Percentiles rank a stretch among this genome's conserved stretches.
Conservation (phyloP, 2,888 invertebrate genomes). For the Calliphora vomitoria region DNA sequence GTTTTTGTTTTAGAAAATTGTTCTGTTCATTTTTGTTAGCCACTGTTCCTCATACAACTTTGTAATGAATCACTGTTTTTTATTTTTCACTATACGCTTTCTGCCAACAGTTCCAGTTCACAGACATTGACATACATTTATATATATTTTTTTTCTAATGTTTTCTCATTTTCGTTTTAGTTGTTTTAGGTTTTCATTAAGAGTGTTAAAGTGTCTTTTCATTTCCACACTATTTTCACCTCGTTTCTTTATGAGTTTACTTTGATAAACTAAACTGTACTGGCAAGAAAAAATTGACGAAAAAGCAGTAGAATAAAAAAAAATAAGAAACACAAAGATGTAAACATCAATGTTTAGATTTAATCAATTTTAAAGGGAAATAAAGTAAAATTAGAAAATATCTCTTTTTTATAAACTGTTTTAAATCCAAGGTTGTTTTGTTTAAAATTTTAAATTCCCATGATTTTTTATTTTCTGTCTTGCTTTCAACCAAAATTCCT, state of each 20-base stretch:
- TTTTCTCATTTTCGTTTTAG: slow-evolving; percentile 18
- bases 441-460: no score
- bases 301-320: not conserved
- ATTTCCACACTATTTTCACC: slow-evolving; percentile 65
- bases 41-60: not conserved
- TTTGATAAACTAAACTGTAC: slow-evolving; percentile 14
- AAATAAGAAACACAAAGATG: not conserved
- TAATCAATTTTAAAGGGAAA: not conserved
- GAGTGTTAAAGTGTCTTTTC: slow-evolving; percentile 60
- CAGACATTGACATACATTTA: slow-evolving; percentile 72
- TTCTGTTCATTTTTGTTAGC: not conserved
- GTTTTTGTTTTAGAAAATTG: no score
- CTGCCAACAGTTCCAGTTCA: slow-evolving; percentile 73
- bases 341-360: not conserved
- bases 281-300: not conserved
- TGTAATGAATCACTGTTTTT: slow-evolving; percentile 42
- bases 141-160: slow-evolving; percentile 10
- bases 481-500: not conserved
- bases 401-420: no score
- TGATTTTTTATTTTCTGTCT: not conserved
- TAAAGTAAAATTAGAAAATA: not conserved
- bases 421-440: no score
- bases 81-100: slow-evolving; percentile 49
- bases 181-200: slow-evolving; percentile 62
- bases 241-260: slow-evolving; percentile 39